A percentile compares a stretch with the other conserved stretches of the same genome.
phyloP scores from a whole-genome alignment of 2,113 vertebrate genomes.

The Elaphurus davidianus region DNA sequence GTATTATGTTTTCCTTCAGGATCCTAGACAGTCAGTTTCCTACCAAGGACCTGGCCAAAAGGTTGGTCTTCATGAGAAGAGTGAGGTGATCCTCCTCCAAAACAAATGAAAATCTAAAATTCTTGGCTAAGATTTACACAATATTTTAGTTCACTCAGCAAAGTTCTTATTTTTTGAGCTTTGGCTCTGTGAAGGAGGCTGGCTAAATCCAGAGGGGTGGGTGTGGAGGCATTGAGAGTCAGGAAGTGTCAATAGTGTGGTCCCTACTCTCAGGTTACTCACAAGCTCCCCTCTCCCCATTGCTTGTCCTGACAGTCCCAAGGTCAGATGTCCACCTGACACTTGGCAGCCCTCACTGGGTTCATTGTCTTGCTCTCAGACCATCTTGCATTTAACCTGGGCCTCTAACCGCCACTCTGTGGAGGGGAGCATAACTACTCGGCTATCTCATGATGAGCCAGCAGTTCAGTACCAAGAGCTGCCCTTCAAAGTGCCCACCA shows the following conservation, averaged over 20 bases:
- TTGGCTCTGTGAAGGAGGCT: neutral
- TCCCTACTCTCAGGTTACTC: neutral
- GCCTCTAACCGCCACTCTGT: neutral
- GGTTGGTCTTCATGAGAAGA: neutral
- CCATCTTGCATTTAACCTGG: too few relatives aligned
- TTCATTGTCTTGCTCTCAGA: neutral
- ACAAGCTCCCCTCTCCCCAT: too few relatives aligned
- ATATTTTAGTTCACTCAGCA: neutral
- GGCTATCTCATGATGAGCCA: fast-evolving
- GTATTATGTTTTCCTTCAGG: neutral
- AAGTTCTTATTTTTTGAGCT: neutral
- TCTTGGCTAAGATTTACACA: neutral
- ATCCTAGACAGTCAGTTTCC: neutral
- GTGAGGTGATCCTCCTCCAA: neutral
- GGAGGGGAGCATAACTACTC: neutral
- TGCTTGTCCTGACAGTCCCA: neutral
- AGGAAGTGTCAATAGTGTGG: neutral
- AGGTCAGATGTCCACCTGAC: neutral
- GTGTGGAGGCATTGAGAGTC: neutral
- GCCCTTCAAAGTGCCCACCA: neutral
- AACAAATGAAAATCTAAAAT: neutral
- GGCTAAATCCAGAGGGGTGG: too few relatives aligned
- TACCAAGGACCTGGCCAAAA: neutral
- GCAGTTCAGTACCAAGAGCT: too few relatives aligned
- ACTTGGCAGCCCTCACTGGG: too few relatives aligned